Percentiles rank a stretch among this genome's conserved stretches.
These are phyloP conservation scores for Zosterops pallidus DNA, from an alignment of 2,113 vertebrate genomes.

Conservation along the genomic window DNA sequence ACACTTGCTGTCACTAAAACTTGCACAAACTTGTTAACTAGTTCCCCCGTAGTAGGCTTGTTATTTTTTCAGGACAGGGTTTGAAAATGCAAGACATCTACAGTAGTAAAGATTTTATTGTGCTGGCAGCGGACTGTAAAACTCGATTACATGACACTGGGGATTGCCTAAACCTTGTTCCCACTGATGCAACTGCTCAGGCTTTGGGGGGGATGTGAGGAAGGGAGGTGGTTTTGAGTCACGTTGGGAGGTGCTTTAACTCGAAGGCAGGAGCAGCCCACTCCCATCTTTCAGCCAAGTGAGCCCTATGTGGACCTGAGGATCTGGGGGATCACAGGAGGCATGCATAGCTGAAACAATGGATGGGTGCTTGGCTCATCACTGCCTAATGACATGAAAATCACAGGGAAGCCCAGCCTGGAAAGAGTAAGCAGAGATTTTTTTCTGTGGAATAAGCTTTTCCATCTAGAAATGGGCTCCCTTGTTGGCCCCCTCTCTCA, in stretches of 20 bases:
- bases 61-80: conserved; percentile 10
- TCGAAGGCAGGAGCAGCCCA: neutral
- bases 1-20: conserved; percentile 21
- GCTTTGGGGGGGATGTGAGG: neutral
- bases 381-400: neutral
- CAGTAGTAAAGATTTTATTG: conserved; percentile 58
- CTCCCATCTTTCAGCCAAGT: neutral
- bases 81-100: conserved; percentile 49
- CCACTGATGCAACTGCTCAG: neutral
- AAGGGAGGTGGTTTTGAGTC: neutral
- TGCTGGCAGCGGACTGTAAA: conserved; percentile 16
- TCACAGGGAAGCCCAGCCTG: neutral
- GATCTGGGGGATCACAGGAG: neutral
- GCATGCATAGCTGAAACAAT: neutral
- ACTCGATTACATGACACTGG: conserved; percentile 8
- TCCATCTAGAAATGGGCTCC: neutral
- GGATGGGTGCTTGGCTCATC: accelerated
- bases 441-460: neutral
- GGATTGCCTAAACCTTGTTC: conserved; percentile 32
- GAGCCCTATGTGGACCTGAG: neutral
- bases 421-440: neutral
- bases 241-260: neutral
- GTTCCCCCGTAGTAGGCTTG: neutral
- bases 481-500: neutral
- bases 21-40: conserved; percentile 24